Percentiles rank a stretch among this genome's conserved stretches.
phyloP scores from a whole-genome alignment of 1,140 invertebrate species.

The Uloborus diversus region DNA sequence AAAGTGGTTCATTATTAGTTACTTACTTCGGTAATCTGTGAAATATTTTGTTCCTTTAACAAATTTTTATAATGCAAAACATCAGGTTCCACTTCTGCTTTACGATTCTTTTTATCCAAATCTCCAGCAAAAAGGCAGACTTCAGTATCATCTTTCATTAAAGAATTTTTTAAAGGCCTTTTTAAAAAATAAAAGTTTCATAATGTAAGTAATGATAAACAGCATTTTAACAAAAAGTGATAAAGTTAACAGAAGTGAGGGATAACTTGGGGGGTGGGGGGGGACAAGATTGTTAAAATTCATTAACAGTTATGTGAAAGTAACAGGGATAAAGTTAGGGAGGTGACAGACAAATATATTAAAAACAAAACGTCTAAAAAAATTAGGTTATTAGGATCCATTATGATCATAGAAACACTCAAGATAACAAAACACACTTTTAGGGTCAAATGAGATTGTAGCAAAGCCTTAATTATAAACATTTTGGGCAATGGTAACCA shows the following conservation, averaged over 20 bases:
- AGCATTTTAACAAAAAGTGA: neutral
- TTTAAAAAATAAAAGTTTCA: neutral
- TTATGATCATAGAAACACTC: neutral
- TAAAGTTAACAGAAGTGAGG: neutral
- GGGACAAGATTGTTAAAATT: neutral
- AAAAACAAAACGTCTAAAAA: neutral
- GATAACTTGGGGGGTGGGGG: neutral
- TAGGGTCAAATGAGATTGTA: too few relatives aligned
- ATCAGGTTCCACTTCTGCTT: conserved; percentile 40
- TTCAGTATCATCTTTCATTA: conserved; percentile 4
- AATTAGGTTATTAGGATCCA: neutral
- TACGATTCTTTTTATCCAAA: conserved; percentile 34
- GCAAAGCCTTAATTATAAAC: too few relatives aligned
- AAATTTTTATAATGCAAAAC: conserved; percentile 44
- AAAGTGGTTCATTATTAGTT: too few relatives aligned
- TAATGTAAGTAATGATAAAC: neutral
- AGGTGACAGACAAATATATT: neutral
- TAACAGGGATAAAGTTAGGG: neutral
- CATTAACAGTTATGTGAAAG: neutral
- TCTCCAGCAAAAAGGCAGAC: conserved; percentile 50
- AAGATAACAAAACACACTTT: neutral
- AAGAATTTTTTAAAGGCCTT: conserved; percentile 15
- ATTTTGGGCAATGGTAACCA: too few relatives aligned
- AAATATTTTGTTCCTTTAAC: conserved; percentile 2
- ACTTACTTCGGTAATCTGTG: conserved; percentile 4